Percentiles rank a stretch among this genome's conserved stretches.
Evolutionary conservation across 2,113 vertebrate genomes (phyloP).

Genomic region (Chloroceryle aenea): DNA sequence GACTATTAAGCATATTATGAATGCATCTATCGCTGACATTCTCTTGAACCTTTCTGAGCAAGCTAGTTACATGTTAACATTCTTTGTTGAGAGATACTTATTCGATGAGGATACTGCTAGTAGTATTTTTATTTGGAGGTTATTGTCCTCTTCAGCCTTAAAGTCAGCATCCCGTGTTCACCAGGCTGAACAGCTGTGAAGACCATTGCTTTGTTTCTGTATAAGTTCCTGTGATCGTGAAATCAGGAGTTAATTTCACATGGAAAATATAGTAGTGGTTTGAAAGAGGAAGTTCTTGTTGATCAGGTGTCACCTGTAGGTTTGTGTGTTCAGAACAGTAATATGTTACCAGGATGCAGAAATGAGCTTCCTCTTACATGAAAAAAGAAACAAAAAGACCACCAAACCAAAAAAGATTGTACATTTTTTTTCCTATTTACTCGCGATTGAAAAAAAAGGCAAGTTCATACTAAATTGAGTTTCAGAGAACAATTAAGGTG

Average conservation of each 20-base stretch:
- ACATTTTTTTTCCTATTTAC: neutral
- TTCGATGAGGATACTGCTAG: neutral
- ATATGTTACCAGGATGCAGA: slow-evolving; percentile 34
- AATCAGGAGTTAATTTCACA: slow-evolving; percentile 17
- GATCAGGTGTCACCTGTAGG: slow-evolving; percentile 16
- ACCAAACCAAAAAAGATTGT: neutral
- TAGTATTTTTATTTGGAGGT: neutral
- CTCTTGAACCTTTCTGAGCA: neutral
- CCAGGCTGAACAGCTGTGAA: neutral
- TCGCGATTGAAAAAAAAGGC: neutral
- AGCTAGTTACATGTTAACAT: neutral
- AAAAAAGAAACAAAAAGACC: neutral
- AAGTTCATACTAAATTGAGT: neutral
- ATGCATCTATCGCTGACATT: neutral
- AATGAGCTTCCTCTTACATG: too few species aligned
- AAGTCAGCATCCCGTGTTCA: neutral
- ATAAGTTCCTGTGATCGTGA: slow-evolving; percentile 5
- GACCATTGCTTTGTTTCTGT: neutral
- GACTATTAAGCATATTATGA: neutral
- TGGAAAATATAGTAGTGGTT: slow-evolving; percentile 29
- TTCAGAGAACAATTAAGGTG: neutral
- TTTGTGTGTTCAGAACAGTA: neutral
- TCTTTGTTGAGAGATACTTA: neutral
- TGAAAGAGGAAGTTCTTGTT: slow-evolving; percentile 67
- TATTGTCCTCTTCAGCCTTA: neutral